Conservation (phyloP, 1,140 invertebrate species). For the Tetramorium alpestre region DNA sequence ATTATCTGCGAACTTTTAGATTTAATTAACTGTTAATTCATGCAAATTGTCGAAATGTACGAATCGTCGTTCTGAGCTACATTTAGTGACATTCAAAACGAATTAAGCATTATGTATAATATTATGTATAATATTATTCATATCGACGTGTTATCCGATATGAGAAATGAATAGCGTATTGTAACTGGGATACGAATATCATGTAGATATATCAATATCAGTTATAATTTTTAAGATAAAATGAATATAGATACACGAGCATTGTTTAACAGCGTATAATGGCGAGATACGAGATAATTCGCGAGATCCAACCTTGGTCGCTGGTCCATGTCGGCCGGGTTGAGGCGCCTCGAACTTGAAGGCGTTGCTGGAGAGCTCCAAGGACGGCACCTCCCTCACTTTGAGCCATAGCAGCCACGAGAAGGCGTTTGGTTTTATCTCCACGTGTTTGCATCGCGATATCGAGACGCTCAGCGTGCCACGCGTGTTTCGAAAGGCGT, state of each 20-base stretch:
- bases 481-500: constrained; percentile 86
- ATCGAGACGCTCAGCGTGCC: constrained; percentile 88
- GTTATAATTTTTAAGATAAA: constrained; percentile 6
- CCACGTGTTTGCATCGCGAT: constrained; percentile 86
- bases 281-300: neutral
- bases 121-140: constrained; percentile 25
- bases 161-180: constrained; percentile 20
- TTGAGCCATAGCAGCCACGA: constrained; percentile 88
- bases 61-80: neutral
- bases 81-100: constrained; percentile 15
- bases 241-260: neutral
- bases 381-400: constrained; percentile 86
- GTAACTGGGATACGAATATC: constrained; percentile 12
- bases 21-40: neutral
- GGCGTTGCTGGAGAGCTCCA: constrained; percentile 87
- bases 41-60: neutral
- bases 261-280: neutral
- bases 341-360: constrained; percentile 88
- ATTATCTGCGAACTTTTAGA: neutral
- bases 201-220: neutral
- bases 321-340: constrained; percentile 86
- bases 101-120: neutral
- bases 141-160: constrained; percentile 33
- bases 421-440: constrained; percentile 88
- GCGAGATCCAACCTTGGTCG: constrained; percentile 85